Evolutionary conservation across 2,797 vertebrate genomes (phyloP).

Genomic region (Onychomys leucogaster): DNA sequence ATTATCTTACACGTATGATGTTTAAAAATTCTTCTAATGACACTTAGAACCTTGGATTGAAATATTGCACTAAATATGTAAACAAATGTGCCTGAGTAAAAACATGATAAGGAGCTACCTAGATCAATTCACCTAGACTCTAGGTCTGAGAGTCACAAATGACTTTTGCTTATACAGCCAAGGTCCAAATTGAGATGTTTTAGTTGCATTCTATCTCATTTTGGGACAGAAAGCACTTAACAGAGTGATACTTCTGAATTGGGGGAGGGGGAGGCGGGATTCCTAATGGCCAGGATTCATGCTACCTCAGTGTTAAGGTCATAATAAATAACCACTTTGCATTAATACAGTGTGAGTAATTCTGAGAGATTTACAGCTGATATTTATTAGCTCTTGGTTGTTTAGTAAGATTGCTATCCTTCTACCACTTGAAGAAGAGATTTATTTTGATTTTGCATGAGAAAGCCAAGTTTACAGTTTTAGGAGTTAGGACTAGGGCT

Average conservation of each 20-base stretch:
- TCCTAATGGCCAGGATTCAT: conserved; percentile 57
- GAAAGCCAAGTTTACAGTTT: neutral
- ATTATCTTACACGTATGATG: neutral
- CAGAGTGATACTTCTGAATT: conserved; percentile 38
- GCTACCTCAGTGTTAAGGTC: neutral
- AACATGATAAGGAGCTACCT: neutral
- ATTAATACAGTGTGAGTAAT: conserved; percentile 22
- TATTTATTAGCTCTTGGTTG: conserved; percentile 57
- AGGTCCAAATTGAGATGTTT: conserved; percentile 30
- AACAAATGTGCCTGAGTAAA: conserved; percentile 8
- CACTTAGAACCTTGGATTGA: conserved; percentile 24
- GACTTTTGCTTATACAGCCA: neutral
- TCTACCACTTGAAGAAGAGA: conserved; percentile 34
- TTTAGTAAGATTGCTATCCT: conserved; percentile 46
- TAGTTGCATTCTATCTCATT: neutral
- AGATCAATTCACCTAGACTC: neutral
- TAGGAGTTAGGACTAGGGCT: neutral
- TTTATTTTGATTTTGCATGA: conserved; percentile 54
- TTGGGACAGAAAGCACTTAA: neutral
- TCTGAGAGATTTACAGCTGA: conserved; percentile 59
- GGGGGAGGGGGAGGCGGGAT: neutral
- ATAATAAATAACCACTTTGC: conserved; percentile 58
- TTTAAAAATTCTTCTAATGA: neutral
- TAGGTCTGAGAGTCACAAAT: neutral
- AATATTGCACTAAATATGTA: neutral